Evolutionary conservation across 2,113 vertebrate species (phyloP).

Genomic region (Atlantisia rogersi): DNA sequence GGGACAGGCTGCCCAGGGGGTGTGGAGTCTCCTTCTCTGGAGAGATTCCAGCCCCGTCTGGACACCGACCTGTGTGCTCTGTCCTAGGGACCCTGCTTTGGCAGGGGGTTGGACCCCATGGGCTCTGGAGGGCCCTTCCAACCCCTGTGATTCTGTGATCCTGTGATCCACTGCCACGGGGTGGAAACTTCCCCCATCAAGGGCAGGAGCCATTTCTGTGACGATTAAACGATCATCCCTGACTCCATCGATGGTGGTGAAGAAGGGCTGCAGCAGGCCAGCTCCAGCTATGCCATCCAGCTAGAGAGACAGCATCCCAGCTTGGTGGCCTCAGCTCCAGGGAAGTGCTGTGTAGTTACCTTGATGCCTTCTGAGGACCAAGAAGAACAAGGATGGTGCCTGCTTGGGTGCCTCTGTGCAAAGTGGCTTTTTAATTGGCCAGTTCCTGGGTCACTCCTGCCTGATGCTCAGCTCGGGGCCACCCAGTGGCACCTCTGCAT

Average conservation of each 20-base stretch:
- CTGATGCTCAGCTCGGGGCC: background rate
- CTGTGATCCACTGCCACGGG: background rate
- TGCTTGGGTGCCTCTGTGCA: background rate
- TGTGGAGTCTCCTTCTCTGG: too few species aligned
- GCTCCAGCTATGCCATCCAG: background rate
- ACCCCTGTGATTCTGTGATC: too few species aligned
- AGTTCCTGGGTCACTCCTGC: background rate
- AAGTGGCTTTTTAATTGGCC: background rate
- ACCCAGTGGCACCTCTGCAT: background rate
- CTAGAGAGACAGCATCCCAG: background rate
- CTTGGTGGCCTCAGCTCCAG: background rate
- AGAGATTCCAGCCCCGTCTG: too few species aligned
- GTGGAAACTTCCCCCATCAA: rapidly evolving
- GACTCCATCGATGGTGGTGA: background rate
- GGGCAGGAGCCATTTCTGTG: background rate
- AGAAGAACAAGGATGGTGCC: background rate
- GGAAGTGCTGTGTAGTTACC: background rate
- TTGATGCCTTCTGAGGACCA: background rate
- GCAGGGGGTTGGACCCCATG: too few species aligned
- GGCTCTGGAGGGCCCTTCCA: too few species aligned
- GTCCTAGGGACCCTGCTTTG: too few species aligned
- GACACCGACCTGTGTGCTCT: too few species aligned
- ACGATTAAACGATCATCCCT: background rate
- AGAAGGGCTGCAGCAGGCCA: background rate
- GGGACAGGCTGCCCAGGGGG: too few species aligned